phyloP scores from a whole-genome alignment of 2,113 vertebrate genomes.

The Clupea harengus region DNA sequence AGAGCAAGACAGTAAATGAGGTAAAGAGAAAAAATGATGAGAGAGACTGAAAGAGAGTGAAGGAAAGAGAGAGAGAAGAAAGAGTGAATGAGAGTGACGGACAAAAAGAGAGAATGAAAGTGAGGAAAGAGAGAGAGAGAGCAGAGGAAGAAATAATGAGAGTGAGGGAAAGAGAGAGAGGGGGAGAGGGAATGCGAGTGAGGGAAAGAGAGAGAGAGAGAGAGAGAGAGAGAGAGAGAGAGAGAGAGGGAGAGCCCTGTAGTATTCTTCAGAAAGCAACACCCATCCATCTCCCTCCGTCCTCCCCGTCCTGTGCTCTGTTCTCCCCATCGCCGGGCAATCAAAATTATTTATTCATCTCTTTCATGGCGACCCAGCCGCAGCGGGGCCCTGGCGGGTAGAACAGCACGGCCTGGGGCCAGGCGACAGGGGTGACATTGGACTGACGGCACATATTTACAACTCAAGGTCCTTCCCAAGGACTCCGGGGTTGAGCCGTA shows the following conservation, averaged over 20 bases:
- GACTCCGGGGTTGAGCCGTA: constrained; percentile 31
- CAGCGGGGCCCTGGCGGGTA: constrained; percentile 17
- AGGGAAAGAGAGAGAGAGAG: neutral
- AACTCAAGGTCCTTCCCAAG: constrained; percentile 36
- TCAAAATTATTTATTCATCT: constrained; percentile 41
- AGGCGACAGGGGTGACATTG: constrained; percentile 36
- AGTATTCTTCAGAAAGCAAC: neutral
- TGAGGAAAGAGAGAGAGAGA: neutral
- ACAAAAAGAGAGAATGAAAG: too few relatives aligned
- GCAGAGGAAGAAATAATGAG: neutral
- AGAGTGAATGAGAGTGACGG: too few relatives aligned
- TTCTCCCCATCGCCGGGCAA: constrained; percentile 30
- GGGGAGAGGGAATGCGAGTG: neutral
- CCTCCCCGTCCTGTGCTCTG: neutral
- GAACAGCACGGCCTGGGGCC: neutral
- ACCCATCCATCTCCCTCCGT: neutral
- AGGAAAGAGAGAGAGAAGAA: neutral
- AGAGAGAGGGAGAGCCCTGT: neutral
- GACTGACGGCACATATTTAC: constrained; percentile 46
- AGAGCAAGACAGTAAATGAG: neutral
- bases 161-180: neutral
- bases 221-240: neutral
- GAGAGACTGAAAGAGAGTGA: neutral
- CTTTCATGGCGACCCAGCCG: neutral
- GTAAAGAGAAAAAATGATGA: neutral